phyloP scores from a whole-genome alignment of 2,797 vertebrate genomes.

The Gymnoscopelus braueri region DNA sequence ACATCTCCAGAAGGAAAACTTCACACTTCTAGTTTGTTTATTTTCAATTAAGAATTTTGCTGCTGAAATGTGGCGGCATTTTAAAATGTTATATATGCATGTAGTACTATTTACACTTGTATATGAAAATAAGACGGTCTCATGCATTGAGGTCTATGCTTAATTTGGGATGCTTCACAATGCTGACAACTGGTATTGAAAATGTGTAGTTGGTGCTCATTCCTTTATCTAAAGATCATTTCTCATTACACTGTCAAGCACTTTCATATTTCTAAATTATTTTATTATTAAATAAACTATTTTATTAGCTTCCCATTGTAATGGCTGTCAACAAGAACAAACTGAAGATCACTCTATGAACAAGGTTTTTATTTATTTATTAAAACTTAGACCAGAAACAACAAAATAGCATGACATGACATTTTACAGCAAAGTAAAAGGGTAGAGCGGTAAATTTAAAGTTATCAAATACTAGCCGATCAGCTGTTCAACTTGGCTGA shows the following conservation, averaged over 20 bases:
- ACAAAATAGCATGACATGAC: slow-evolving; percentile 30
- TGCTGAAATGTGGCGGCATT: too few relatives aligned
- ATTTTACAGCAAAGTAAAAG: slow-evolving; percentile 43
- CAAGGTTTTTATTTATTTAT: slow-evolving; percentile 61
- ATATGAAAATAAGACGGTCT: too few relatives aligned
- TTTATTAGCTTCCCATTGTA: slow-evolving; percentile 23
- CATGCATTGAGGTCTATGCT: too few relatives aligned
- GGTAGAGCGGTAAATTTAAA: slow-evolving; percentile 40
- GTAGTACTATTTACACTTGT: too few relatives aligned
- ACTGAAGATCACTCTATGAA: background rate
- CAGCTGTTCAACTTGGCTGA: slow-evolving; percentile 25
- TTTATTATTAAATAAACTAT: slow-evolving; percentile 69
- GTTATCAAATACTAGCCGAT: slow-evolving; percentile 39
- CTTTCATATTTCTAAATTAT: slow-evolving; percentile 72
- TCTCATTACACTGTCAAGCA: slow-evolving; percentile 59
- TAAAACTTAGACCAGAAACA: slow-evolving; percentile 62
- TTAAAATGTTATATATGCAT: too few relatives aligned
- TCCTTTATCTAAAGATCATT: slow-evolving; percentile 2
- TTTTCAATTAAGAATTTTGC: too few relatives aligned
- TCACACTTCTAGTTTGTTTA: too few relatives aligned
- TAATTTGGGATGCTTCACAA: slow-evolving; percentile 15
- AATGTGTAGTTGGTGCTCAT: slow-evolving; percentile 15
- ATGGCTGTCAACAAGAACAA: background rate
- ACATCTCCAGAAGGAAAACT: too few relatives aligned
- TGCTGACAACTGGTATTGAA: slow-evolving; percentile 6